These are phyloP conservation scores for Cyprinodon variegatus DNA, from an alignment of 2,113 vertebrate species.

Conservation along the genomic window DNA sequence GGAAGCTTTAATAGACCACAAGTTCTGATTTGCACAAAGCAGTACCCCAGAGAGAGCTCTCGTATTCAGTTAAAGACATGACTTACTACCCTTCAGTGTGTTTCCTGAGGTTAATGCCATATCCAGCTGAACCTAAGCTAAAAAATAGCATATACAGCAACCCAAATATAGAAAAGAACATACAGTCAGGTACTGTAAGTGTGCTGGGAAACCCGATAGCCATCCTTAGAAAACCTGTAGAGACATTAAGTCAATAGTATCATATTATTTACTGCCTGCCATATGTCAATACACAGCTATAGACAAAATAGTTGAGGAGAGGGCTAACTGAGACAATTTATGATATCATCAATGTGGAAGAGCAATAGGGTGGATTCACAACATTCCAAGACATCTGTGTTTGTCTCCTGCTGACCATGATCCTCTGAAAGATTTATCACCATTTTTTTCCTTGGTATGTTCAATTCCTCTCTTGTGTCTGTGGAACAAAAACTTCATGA, in stretches of 20 bases:
- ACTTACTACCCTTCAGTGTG: not conserved
- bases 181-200: slow-evolving; percentile 5
- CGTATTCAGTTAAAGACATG: not conserved
- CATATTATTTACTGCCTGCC: slow-evolving; percentile 31
- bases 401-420: slow-evolving; percentile 25
- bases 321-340: slow-evolving; percentile 44
- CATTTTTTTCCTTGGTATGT: slow-evolving; percentile 6
- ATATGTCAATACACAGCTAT: slow-evolving; percentile 12
- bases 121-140: slow-evolving; percentile 13
- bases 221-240: slow-evolving; percentile 15
- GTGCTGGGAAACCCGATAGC: slow-evolving; percentile 10
- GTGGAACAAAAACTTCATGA: not conserved
- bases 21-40: not conserved
- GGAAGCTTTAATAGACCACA: slow-evolving; percentile 6
- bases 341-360: slow-evolving; percentile 46
- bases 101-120: slow-evolving; percentile 14
- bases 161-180: slow-evolving; percentile 3
- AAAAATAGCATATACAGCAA: not conserved
- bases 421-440: slow-evolving; percentile 19
- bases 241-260: slow-evolving; percentile 7
- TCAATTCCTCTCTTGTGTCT: not conserved
- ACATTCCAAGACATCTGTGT: slow-evolving; percentile 48
- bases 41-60: not conserved
- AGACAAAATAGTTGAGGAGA: not conserved
- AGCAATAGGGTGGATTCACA: slow-evolving; percentile 28